A percentile compares a stretch with the other conserved stretches of the same genome.
phyloP scores from a whole-genome alignment of 2,888 invertebrate species.

The Helleia helle region DNA sequence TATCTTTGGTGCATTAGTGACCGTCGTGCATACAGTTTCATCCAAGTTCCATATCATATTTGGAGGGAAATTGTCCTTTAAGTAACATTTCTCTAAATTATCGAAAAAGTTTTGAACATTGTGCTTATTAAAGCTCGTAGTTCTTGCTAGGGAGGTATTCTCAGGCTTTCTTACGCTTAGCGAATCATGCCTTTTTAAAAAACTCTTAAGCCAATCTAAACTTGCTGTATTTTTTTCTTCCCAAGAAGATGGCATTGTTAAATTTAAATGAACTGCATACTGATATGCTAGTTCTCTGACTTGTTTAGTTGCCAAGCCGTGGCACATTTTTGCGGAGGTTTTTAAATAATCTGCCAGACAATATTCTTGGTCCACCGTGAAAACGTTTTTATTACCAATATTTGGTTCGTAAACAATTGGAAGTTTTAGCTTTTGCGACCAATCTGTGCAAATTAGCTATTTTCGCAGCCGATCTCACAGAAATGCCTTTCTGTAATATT shows the following conservation, averaged over 20 bases:
- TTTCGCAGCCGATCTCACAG: slow-evolving; percentile 13
- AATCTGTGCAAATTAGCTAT: slow-evolving; percentile 15
- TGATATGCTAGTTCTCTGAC: slow-evolving; percentile 19
- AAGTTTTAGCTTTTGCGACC: slow-evolving; percentile 13
- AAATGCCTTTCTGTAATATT: slow-evolving; percentile 13
- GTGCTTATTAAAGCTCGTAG: slow-evolving; percentile 17
- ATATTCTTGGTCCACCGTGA: slow-evolving; percentile 17
- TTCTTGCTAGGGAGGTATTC: slow-evolving; percentile 20
- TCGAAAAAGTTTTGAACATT: slow-evolving; percentile 16
- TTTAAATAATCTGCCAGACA: slow-evolving; percentile 18
- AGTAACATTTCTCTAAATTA: slow-evolving; percentile 15
- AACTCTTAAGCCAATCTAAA: slow-evolving; percentile 62
- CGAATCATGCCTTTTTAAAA: slow-evolving; percentile 17
- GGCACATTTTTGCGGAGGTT: slow-evolving; percentile 19
- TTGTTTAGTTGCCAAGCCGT: slow-evolving; percentile 18
- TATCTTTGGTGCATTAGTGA: slow-evolving; percentile 11
- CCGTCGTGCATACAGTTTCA: slow-evolving; percentile 14
- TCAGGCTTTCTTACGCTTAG: slow-evolving; percentile 17
- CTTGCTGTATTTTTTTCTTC: slow-evolving; percentile 11
- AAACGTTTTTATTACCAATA: slow-evolving; percentile 16
- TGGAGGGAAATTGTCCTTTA: slow-evolving; percentile 14
- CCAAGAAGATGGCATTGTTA: slow-evolving; percentile 8
- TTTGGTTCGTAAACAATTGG: slow-evolving; percentile 17
- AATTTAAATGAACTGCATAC: slow-evolving; percentile 15
- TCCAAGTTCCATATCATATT: slow-evolving; percentile 19